Evolutionary conservation across 2,888 invertebrate species (phyloP).

Genomic region (Fragum fragum): DNA sequence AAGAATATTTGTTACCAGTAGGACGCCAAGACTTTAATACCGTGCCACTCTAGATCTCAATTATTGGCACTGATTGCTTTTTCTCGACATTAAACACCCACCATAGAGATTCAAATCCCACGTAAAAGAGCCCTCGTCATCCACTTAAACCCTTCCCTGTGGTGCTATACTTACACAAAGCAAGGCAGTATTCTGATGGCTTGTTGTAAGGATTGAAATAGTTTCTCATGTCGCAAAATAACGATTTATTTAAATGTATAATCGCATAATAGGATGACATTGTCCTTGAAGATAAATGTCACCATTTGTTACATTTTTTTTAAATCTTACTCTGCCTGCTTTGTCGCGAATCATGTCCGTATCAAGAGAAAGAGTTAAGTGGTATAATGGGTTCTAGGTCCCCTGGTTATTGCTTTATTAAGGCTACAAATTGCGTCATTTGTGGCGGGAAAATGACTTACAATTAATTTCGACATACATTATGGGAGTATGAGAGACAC

Average conservation of each 20-base stretch:
- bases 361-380: background rate
- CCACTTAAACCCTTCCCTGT: background rate
- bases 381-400: slow-evolving; percentile 4
- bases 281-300: too few relatives aligned
- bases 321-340: too few relatives aligned
- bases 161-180: too few relatives aligned
- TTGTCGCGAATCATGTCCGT: too few relatives aligned
- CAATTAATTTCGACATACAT: slow-evolving; percentile 6
- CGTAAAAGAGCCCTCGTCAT: background rate
- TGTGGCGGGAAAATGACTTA: slow-evolving; percentile 6
- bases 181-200: too few relatives aligned
- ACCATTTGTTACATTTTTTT: too few relatives aligned
- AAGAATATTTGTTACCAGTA: too few relatives aligned
- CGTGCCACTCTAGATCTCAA: background rate
- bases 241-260: too few relatives aligned
- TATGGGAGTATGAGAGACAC: background rate
- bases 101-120: background rate
- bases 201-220: too few relatives aligned
- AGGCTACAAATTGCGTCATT: slow-evolving; percentile 21
- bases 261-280: too few relatives aligned
- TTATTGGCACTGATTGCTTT: background rate
- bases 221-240: too few relatives aligned
- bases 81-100: background rate
- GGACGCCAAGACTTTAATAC: too few relatives aligned
- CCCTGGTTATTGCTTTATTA: slow-evolving; percentile 9